Evolutionary conservation across 2,888 invertebrate species (phyloP).

Genomic region (Noctuana brunneofusca): DNA sequence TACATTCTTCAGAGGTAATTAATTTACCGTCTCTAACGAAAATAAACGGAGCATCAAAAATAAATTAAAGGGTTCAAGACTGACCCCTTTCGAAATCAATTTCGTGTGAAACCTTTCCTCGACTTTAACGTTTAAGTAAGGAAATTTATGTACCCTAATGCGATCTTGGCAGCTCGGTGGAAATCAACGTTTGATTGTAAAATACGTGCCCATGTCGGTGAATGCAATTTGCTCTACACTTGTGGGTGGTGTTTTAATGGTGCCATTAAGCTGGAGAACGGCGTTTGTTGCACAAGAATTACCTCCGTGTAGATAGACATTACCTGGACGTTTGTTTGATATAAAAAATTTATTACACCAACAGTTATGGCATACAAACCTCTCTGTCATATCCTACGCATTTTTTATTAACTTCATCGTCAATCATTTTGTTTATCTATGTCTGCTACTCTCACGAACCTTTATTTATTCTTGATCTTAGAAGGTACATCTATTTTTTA

Average conservation of each 20-base stretch:
- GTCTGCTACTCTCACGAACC: not conserved
- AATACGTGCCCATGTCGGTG: constrained; percentile 72
- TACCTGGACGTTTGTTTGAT: constrained; percentile 44
- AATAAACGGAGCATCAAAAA: constrained; percentile 46
- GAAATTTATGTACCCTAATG: constrained; percentile 76
- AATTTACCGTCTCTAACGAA: constrained; percentile 37
- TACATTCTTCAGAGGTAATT: not conserved
- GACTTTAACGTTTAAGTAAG: constrained; percentile 71
- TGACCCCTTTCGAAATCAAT: constrained; percentile 63
- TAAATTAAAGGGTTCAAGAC: constrained; percentile 64
- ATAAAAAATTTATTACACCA: constrained; percentile 37
- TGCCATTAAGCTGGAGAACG: constrained; percentile 69
- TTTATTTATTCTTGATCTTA: constrained; percentile 1
- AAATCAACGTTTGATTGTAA: constrained; percentile 80
- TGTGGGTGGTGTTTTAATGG: constrained; percentile 80
- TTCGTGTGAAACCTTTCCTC: constrained; percentile 61
- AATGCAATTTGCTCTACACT: constrained; percentile 76
- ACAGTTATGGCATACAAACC: constrained; percentile 14
- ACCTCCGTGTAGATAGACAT: constrained; percentile 58
- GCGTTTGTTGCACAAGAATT: constrained; percentile 74
- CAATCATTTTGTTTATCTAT: constrained; percentile 13
- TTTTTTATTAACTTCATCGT: constrained; percentile 18
- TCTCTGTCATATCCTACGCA: constrained; percentile 20
- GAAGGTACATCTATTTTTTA: not conserved
- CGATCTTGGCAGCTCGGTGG: constrained; percentile 69